A percentile compares a stretch with the other conserved stretches of the same genome.
Evolutionary conservation across 92 coral and sea anemone species (phyloP).

Genomic region (Epizoanthus rinbou): DNA sequence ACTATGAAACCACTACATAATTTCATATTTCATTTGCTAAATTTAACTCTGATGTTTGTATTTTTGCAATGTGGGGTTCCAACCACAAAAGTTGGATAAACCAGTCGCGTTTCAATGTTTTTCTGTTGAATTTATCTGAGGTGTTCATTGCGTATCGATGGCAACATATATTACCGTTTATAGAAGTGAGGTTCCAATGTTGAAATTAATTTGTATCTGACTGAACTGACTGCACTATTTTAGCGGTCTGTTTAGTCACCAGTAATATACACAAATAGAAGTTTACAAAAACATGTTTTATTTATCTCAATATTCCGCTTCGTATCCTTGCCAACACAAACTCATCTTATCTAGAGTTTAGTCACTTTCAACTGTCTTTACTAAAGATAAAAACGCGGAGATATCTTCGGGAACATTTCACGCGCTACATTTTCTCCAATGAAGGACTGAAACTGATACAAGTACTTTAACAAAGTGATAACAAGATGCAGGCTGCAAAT

Average conservation of each 20-base stretch:
- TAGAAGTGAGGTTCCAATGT: not conserved
- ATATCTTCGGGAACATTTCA: too few species aligned
- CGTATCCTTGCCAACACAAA: constrained; percentile 30
- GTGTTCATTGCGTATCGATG: not conserved
- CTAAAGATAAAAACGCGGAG: too few species aligned
- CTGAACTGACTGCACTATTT: not conserved
- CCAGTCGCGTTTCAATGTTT: not conserved
- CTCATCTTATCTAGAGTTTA: too few species aligned
- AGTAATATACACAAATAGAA: constrained; percentile 20
- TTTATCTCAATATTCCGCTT: not conserved
- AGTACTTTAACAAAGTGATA: not conserved
- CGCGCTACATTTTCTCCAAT: not conserved
- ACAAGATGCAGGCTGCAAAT: constrained; percentile 65
- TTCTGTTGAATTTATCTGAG: not conserved
- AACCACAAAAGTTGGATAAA: not conserved
- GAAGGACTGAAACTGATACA: not conserved
- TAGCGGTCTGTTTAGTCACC: not conserved
- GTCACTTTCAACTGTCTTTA: too few species aligned
- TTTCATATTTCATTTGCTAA: not conserved
- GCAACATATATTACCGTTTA: not conserved
- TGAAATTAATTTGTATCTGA: not conserved
- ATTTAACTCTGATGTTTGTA: not conserved
- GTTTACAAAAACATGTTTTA: constrained; percentile 20
- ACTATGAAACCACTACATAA: too few species aligned
- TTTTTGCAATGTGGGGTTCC: not conserved